Evolutionary conservation across 2,797 vertebrate species (phyloP).

Genomic region (Hemibagrus guttatus): DNA sequence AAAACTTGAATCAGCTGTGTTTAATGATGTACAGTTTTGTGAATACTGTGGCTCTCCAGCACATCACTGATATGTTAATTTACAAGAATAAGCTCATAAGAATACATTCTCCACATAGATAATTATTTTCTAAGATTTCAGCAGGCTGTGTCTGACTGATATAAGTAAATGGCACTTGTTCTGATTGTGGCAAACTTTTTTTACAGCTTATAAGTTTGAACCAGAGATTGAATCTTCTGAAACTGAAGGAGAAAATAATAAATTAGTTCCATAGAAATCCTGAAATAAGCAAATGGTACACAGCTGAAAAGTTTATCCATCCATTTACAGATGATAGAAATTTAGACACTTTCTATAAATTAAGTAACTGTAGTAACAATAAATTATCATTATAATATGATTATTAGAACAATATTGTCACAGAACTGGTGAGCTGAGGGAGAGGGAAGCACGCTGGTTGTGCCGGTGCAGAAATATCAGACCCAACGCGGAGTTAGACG

Average conservation of each 20-base stretch:
- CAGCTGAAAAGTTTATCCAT: background rate
- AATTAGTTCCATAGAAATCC: background rate
- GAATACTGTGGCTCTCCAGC: background rate
- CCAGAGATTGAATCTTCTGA: background rate
- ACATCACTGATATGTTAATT: background rate
- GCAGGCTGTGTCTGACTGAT: background rate
- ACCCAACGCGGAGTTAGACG: too few relatives aligned
- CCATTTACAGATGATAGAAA: background rate
- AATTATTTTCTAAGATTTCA: background rate
- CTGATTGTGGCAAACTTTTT: background rate
- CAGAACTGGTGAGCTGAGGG: too few relatives aligned
- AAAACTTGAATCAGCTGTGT: slow-evolving; percentile 1
- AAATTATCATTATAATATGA: background rate
- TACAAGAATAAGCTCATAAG: background rate
- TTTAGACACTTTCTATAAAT: background rate
- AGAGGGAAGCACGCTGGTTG: too few relatives aligned
- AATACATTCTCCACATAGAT: background rate
- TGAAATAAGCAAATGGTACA: background rate
- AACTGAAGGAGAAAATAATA: background rate
- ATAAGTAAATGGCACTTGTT: background rate
- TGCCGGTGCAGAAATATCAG: too few relatives aligned
- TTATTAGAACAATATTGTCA: background rate
- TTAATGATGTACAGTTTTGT: background rate
- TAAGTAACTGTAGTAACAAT: background rate
- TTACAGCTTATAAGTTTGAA: background rate